Conservation (phyloP, 1,140 invertebrate genomes). For the Drosophila kepulauana region DNA sequence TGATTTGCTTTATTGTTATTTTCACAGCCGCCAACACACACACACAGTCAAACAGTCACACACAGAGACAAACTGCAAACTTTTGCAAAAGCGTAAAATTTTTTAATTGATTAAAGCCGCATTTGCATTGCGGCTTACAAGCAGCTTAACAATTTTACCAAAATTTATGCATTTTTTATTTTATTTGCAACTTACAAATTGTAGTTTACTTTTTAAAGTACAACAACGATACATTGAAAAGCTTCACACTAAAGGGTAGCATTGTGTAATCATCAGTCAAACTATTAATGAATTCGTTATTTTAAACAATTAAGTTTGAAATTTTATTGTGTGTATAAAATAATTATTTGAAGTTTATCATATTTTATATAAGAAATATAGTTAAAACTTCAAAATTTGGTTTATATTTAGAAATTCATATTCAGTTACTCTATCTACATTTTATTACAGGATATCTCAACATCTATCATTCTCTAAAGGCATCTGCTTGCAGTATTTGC, state of each 20-base stretch:
- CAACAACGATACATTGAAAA: not conserved
- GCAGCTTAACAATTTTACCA: slow-evolving; percentile 74
- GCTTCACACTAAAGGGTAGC: not conserved
- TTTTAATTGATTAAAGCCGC: slow-evolving; percentile 83
- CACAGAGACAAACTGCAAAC: slow-evolving; percentile 42
- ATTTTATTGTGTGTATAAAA: too few species aligned
- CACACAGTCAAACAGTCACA: not conserved
- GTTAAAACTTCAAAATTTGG: too few species aligned
- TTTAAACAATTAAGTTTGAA: too few species aligned
- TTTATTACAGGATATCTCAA: too few species aligned
- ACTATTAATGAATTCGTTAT: too few species aligned
- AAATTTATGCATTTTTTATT: slow-evolving; percentile 24
- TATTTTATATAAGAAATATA: too few species aligned
- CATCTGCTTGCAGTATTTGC: slow-evolving; percentile 26
- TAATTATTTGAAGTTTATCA: too few species aligned
- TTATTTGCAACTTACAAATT: slow-evolving; percentile 28
- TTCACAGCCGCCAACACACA: slow-evolving; percentile 48
- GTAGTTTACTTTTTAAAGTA: slow-evolving; percentile 16
- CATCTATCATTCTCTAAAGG: not conserved
- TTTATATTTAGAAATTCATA: too few species aligned
- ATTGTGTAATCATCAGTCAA: not conserved
- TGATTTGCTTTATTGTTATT: slow-evolving; percentile 63
- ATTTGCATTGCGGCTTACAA: slow-evolving; percentile 80
- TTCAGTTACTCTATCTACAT: too few species aligned
- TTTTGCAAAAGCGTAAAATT: slow-evolving; percentile 68